Conservation (phyloP, 1,140 invertebrate species). For the Drosophila lini region DNA sequence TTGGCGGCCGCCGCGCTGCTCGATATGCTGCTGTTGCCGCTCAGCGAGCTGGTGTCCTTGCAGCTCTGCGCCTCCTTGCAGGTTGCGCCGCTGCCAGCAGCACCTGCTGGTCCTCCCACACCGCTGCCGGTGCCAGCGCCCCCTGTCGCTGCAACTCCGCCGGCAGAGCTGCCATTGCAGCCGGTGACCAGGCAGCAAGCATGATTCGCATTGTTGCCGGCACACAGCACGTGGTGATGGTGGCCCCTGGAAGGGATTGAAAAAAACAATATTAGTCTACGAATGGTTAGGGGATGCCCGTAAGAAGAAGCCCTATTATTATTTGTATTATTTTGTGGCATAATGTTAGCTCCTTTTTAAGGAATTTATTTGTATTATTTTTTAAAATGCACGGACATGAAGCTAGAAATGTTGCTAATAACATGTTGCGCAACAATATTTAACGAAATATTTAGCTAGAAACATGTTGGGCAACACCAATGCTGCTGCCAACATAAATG, state of each 20-base stretch:
- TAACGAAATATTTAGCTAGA: too few species aligned
- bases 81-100: slow-evolving; percentile 14
- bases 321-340: too few species aligned
- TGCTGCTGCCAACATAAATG: too few species aligned
- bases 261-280: neutral
- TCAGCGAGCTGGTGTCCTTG: slow-evolving; percentile 67
- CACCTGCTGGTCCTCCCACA: slow-evolving; percentile 11
- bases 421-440: too few species aligned
- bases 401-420: too few species aligned
- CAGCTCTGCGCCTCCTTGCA: slow-evolving; percentile 60
- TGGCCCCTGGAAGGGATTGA: slow-evolving; percentile 47
- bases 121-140: slow-evolving; percentile 29
- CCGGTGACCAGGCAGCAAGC: slow-evolving; percentile 77
- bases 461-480: too few species aligned
- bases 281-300: neutral
- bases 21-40: slow-evolving; percentile 67
- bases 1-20: slow-evolving; percentile 54
- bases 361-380: too few species aligned
- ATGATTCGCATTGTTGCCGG: slow-evolving; percentile 74
- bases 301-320: neutral
- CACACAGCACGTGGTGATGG: slow-evolving; percentile 77
- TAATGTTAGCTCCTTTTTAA: too few species aligned
- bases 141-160: slow-evolving; percentile 14
- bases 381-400: too few species aligned
- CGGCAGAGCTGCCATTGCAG: slow-evolving; percentile 58